phyloP scores from a whole-genome alignment of 2,797 vertebrate genomes.

The Neosalanx taihuensis region DNA sequence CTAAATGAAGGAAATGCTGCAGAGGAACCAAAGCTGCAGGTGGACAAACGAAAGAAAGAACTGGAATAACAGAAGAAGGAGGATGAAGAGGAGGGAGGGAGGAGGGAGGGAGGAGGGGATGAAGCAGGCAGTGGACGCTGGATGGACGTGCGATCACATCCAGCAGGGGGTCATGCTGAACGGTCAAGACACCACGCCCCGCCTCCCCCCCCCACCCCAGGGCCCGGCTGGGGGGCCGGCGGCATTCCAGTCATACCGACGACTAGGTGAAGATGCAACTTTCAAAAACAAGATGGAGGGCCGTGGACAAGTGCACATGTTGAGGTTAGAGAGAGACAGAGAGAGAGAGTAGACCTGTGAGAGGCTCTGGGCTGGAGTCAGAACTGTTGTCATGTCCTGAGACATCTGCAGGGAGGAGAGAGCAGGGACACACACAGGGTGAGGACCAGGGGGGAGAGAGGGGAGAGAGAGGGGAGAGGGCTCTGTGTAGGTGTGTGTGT shows the following conservation, averaged over 20 bases:
- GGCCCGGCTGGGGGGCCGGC: conserved; percentile 51
- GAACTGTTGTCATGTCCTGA: conserved; percentile 96
- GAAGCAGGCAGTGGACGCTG: conserved; percentile 20
- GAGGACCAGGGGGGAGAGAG: not conserved
- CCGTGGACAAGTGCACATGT: conserved; percentile 60
- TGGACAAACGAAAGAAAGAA: too few species aligned
- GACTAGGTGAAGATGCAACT: conserved; percentile 58
- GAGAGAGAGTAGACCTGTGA: conserved; percentile 89
- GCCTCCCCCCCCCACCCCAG: conserved; percentile 25
- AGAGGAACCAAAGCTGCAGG: not conserved
- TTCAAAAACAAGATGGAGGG: conserved; percentile 54
- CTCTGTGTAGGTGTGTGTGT: too few species aligned
- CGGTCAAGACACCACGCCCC: conserved; percentile 16
- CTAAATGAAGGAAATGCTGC: not conserved
- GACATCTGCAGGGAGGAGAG: conserved; percentile 77
- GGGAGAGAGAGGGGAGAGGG: conserved; percentile 16
- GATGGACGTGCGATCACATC: conserved; percentile 30
- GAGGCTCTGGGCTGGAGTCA: conserved; percentile 87
- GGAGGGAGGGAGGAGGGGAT: conserved; percentile 7
- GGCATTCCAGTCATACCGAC: conserved; percentile 52
- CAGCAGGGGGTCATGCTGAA: conserved; percentile 56
- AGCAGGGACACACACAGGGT: conserved; percentile 37
- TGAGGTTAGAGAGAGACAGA: conserved; percentile 62
- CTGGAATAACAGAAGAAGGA: conserved; percentile 24
- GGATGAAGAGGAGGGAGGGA: conserved; percentile 13